These are phyloP conservation scores for Heliconius melpomene DNA, from an alignment of 1,140 invertebrate genomes.

Conservation along the genomic window DNA sequence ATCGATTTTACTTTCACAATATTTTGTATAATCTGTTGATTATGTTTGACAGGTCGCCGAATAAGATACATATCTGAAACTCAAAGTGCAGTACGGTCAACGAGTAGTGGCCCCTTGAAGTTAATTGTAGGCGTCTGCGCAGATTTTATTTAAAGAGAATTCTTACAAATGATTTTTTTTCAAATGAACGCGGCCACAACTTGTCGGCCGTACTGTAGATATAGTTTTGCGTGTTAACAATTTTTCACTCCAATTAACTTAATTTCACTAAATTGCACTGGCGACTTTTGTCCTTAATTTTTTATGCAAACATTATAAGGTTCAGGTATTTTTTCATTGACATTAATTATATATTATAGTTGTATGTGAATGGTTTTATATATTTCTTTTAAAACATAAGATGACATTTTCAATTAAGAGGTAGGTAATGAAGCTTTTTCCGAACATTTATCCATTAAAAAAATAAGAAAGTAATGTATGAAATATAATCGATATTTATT, in stretches of 20 bases:
- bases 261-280: slow-evolving; percentile 40
- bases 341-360: slow-evolving; percentile 36
- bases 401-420: slow-evolving; percentile 4
- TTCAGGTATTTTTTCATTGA: slow-evolving; percentile 41
- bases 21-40: slow-evolving; percentile 3
- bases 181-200: no score
- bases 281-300: slow-evolving; percentile 42
- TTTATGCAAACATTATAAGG: slow-evolving; percentile 41
- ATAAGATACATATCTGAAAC: not conserved
- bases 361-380: not conserved
- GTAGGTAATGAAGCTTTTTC: not conserved
- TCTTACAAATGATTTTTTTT: no score
- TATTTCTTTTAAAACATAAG: slow-evolving; percentile 2
- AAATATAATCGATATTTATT: not conserved
- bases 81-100: not conserved
- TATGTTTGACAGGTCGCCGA: slow-evolving; percentile 1
- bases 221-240: slow-evolving; percentile 26
- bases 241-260: slow-evolving; percentile 39
- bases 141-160: no score
- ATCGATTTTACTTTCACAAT: slow-evolving; percentile 14
- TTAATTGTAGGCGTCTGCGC: no score
- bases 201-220: no score
- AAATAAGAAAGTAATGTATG: not conserved
- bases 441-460: not conserved
- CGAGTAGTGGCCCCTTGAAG: no score